Evolutionary conservation across 2,888 invertebrate species (phyloP).

Genomic region (Strigamia transsilvanica): DNA sequence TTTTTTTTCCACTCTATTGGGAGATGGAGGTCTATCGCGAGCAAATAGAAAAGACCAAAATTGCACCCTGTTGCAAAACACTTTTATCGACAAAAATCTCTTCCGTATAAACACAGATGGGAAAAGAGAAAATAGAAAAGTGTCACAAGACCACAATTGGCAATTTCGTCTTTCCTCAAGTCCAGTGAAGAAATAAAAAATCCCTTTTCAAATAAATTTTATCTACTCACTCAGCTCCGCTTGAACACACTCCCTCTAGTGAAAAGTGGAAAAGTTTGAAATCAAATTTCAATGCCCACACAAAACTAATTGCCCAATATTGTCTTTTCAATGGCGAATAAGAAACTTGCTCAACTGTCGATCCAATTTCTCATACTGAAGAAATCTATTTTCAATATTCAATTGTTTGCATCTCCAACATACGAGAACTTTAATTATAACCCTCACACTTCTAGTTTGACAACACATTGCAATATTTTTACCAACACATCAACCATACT

Average conservation of each 20-base stretch:
- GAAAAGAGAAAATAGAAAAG: slow-evolving; percentile 37
- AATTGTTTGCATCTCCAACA: background rate
- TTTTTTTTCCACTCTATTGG: background rate
- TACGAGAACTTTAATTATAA: no score
- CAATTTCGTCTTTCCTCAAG: slow-evolving; percentile 42
- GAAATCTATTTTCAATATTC: background rate
- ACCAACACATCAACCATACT: no score
- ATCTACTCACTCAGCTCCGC: slow-evolving; percentile 31
- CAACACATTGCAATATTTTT: no score
- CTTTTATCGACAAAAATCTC: slow-evolving; percentile 40
- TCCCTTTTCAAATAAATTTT: slow-evolving; percentile 36
- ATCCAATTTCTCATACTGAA: background rate
- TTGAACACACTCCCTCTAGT: slow-evolving; percentile 26
- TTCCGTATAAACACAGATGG: slow-evolving; percentile 42
- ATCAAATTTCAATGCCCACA: slow-evolving; percentile 11
- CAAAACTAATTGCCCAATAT: slow-evolving; percentile 29
- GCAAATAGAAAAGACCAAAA: slow-evolving; percentile 6
- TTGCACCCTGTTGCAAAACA: slow-evolving; percentile 34
- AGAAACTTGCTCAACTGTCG: background rate
- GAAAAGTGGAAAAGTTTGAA: slow-evolving; percentile 25
- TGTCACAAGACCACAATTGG: slow-evolving; percentile 42
- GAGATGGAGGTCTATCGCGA: background rate
- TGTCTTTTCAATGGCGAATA: slow-evolving; percentile 13
- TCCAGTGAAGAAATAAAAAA: background rate
- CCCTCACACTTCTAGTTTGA: no score